These are phyloP conservation scores for Danionella dracula DNA, from an alignment of 2,797 vertebrate genomes.

Conservation along the genomic window DNA sequence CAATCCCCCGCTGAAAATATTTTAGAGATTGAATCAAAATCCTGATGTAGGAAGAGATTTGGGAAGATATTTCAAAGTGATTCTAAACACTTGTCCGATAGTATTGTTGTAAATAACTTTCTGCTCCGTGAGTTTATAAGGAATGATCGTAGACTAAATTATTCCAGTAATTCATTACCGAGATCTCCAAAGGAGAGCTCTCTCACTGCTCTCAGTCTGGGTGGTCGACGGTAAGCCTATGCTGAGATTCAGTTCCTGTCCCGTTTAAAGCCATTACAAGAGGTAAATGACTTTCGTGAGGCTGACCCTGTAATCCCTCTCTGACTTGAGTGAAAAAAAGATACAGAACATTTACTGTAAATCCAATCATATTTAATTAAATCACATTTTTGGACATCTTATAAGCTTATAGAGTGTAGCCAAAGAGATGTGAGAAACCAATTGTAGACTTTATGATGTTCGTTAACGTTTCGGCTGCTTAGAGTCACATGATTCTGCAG, in stretches of 20 bases:
- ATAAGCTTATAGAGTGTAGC: background rate
- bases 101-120: too few species aligned
- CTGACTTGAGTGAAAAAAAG: background rate
- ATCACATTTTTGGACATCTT: constrained; percentile 13
- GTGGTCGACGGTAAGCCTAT: constrained; percentile 17
- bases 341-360: constrained; percentile 23
- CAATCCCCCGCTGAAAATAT: too few species aligned
- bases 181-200: too few species aligned
- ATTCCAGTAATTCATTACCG: too few species aligned
- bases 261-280: background rate
- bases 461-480: too few species aligned
- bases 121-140: too few species aligned
- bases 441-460: constrained; percentile 2
- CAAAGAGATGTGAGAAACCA: constrained; percentile 1
- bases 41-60: too few species aligned
- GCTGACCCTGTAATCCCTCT: constrained; percentile 18
- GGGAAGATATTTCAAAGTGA: too few species aligned
- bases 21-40: too few species aligned
- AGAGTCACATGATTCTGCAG: too few species aligned
- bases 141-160: too few species aligned
- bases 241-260: constrained; percentile 8
- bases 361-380: constrained; percentile 11
- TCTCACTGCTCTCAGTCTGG: constrained; percentile 12
- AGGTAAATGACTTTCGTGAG: background rate
- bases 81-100: too few species aligned